phyloP scores from a whole-genome alignment of 2,888 invertebrate species.

The Macaria notata region DNA sequence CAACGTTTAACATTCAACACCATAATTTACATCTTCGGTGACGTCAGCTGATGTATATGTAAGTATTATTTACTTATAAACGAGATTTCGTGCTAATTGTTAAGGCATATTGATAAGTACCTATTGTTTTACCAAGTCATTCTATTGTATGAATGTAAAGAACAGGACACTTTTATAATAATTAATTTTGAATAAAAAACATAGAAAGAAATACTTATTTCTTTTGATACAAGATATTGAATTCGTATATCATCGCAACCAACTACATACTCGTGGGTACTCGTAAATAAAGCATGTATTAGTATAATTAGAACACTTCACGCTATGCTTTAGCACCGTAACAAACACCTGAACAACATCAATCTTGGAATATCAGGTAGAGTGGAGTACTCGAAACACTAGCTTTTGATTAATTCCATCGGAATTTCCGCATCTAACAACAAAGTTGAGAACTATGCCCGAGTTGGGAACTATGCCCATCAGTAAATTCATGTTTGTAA shows the following conservation, averaged over 20 bases:
- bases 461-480: conserved; percentile 50
- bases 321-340: no score
- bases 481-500: conserved; percentile 53
- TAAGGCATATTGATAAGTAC: background rate
- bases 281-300: no score
- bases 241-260: no score
- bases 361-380: conserved; percentile 14
- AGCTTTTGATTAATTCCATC: conserved; percentile 36
- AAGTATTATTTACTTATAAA: conserved; percentile 3
- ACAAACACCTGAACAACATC: conserved; percentile 1
- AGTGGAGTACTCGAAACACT: conserved; percentile 8
- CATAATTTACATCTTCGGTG: conserved; percentile 5
- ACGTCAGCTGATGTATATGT: conserved; percentile 1
- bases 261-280: no score
- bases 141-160: no score
- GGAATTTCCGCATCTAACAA: conserved; percentile 37
- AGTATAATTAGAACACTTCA: no score
- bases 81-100: background rate
- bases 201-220: no score
- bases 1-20: background rate
- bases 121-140: background rate
- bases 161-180: no score
- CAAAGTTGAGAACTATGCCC: no score
- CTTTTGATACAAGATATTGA: no score
- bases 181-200: no score